Evolutionary conservation across 2,888 invertebrate genomes (phyloP), one percentile per base, ranked within the genome.

Genomic region (Mesorhabditis belari): DNA sequence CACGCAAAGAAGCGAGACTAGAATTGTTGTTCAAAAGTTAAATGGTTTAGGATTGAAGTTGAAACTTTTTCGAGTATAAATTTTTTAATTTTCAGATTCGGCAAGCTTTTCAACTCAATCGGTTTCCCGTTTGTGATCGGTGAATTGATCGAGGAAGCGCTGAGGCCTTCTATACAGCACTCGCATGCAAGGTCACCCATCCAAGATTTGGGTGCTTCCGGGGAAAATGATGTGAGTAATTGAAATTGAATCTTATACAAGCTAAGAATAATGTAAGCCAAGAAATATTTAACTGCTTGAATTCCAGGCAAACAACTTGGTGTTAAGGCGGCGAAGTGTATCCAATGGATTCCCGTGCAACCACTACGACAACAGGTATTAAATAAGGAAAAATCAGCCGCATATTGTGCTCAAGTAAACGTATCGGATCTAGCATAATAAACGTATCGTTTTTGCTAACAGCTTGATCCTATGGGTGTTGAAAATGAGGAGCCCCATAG

Each of bases 71-170:
- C n/a, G n/a, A n/a, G n/a, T n/a, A 2, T n/a, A 17, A 35, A 35
- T 35, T 17, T 35, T 1, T 35, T 35, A 17, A 17, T 35, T 35
- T 1, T n/a, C 44, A 35, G 44, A 35, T 35, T n/a, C 44, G 44
- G 12, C 12, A 17, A 9, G 44, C 44, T 9, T 35, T 35, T 35
- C 44, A 35, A 9, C 44, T 17, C 44, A 9, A n/a, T 9, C 25
- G 64, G 61, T 2, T 69, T 57, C 49, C 71, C 69, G 24, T 63
- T 63, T 25, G 50, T 66, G 0, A 68, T 64, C 1, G 66, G 62
- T 9, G 71, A 71, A 49, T 28, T 71, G 23, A 63, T 65, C 55
- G 67, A 9, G 2, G 44, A 1, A 17, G 44, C n/a, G 12, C n/a
- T 1, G 44, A 35, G 2, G 44, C 44, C 44, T 35, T 35, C 44